A percentile compares a stretch with the other conserved stretches of the same genome.
These are phyloP conservation scores for Palythoa caribaeorum DNA, from an alignment of 92 coral and sea anemone species.

Conservation along the genomic window DNA sequence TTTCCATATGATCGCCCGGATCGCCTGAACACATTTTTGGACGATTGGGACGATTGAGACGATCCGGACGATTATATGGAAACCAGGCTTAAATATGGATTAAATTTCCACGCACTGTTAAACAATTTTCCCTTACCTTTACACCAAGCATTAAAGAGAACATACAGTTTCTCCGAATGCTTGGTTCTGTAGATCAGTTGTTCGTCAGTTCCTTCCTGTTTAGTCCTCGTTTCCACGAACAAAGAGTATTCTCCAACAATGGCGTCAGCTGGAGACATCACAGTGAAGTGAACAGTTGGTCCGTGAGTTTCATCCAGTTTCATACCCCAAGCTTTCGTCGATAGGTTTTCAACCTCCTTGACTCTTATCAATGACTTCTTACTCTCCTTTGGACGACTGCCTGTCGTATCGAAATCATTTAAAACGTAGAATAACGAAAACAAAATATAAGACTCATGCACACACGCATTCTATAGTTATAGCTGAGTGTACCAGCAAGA, in stretches of 20 bases:
- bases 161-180: background rate
- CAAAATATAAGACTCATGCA: too few relatives aligned
- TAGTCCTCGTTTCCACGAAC: slow-evolving; percentile 21
- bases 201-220: background rate
- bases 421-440: background rate
- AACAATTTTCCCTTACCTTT: background rate
- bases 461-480: too few relatives aligned
- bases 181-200: slow-evolving; percentile 12
- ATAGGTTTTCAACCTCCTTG: background rate
- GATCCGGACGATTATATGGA: too few relatives aligned
- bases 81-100: background rate
- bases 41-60: too few relatives aligned
- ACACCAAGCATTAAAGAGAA: slow-evolving; percentile 35
- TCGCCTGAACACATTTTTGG: too few relatives aligned
- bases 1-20: too few relatives aligned
- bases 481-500: too few relatives aligned
- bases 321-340: slow-evolving; percentile 26
- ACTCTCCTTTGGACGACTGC: background rate
- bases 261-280: slow-evolving; percentile 34
- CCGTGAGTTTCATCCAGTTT: background rate
- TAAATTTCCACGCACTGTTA: background rate
- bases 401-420: background rate
- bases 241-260: slow-evolving; percentile 25
- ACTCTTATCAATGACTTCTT: slow-evolving; percentile 14
- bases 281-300: background rate